Evolutionary conservation across 2,888 invertebrate species (phyloP), one percentile per base, ranked within the genome.

Genomic region (Nephrocerus scutellatus): DNA sequence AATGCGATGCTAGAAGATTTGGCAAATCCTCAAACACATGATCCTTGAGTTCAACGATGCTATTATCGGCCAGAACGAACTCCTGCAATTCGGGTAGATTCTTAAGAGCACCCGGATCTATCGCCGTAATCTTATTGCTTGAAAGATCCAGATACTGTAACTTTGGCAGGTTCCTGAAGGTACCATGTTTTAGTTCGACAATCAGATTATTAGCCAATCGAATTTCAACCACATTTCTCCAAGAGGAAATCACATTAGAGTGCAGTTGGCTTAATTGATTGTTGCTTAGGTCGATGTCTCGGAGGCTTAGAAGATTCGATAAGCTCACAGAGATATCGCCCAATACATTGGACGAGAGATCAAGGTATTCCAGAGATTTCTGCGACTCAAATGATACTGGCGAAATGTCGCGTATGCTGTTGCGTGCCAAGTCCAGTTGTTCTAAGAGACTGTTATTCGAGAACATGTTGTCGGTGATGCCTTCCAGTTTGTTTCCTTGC

Each of bases 291-390:
- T 90, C 87, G 30, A 90, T 70, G 39, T 79, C 70, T 60, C 79
- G 78, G 13, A 91, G 68, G 48, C 77, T 76, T 16, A 77, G 73
- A 47, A 88, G 70, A 46, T 78, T 76, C 38, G 79, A 78, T 35
- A 89, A 66, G 21, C 82, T 79, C 35, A 74, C 70, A 4, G 89
- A 87, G 43, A 90, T 72, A 56, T 80, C 77, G 14, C 77, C 73
- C 33, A 91, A 66, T 39, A 76, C 77, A 62, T 91, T 91, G 42
- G 83, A 79, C 0, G 89, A 87, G 36, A 84, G 74, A 61, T 87
- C 83, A 19, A 90, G 64, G 48, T 77, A 75, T 65, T 84, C 79
- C 30, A 90, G 71, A 29, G 81, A 75, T 46, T 80, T 73, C 34
- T 74, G 76, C 57, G 72, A 72, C 18, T 76, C 75, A 28, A 86